Evolutionary conservation across 1,140 invertebrate species (phyloP), one percentile per base, ranked within the genome.

Genomic region (Trichonephila clavipes): DNA sequence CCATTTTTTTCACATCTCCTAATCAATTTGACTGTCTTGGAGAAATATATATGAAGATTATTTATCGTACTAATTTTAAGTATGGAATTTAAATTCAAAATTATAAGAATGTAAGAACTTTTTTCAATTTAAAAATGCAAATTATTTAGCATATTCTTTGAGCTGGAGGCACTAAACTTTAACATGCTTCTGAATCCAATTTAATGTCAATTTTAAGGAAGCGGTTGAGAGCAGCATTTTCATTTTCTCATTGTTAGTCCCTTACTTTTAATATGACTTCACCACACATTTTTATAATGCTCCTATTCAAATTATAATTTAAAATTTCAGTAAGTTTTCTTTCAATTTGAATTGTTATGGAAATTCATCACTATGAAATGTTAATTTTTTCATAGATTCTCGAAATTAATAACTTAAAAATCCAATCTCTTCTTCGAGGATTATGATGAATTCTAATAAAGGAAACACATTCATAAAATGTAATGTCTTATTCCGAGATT

Each of bases 1-100:
- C 14, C 72, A 2, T 18, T 77, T 77, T 40, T 72, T 77, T 77
- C 21, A 19, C 62, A 40, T 40, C 34, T 34, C 34, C 34, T 77
- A 77, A 77, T 77, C 72, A 77, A 77, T 40, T 69, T 69, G n/a
- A 69, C 24, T 12, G 6, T 69, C 34, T 77, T 28, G 28, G 14
- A 77, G 72, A 83, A n/a, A 19, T 87, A 24, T 87, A 24, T 16
- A 40, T 7, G 59, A 87, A 89, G 28, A 19, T 8, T 51, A 72
- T 69, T 89, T 51, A 89, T 89, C 40, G 51, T 51, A 72, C 87
- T 72, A 89, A 89, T 89, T 72, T 28, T 19, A 21, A 90, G 69
- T 34, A 19, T n/a, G 72, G 88, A 90, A 90, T 90, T 81, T 90
- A 90, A 90, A 90, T 90, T 77, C 21, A 61, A 90, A 90, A 90